Evolutionary conservation across 2,888 invertebrate species (phyloP), one percentile per base, ranked within the genome.

Genomic region (Chymomyza fuscimana): DNA sequence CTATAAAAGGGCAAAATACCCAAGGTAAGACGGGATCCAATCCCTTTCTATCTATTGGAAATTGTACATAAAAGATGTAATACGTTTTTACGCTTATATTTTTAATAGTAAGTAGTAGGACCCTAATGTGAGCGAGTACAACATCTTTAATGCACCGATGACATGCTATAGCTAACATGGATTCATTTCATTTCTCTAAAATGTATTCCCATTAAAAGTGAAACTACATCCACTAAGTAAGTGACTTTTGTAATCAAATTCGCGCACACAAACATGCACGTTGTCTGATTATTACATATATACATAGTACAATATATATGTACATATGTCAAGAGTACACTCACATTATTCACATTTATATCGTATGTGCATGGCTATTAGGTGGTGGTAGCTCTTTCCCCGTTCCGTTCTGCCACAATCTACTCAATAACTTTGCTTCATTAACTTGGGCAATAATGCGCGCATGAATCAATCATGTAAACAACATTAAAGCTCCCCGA

Each of bases 391-490:
- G 52, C 54, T 9, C 7, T 22, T 19, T 54, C 54, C 19, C 22
- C 32, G 32, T 19, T 10, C 46, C 65, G 25, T 46, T 40, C 6
- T 4, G 12, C 32, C 29, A 12, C 29, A 60, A 51, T 61, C 58
- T 32, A 58, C n/a, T 36, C 16, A 22, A 25, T 67, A 19, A 19
- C 52, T 64, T 67, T 67, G 66, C 74, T 72, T 73, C 70, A 81
- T 83, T 83, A 81, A 76, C 74, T 81, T 71, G 74, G 69, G 65
- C 66, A 67, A 76, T 12, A 72, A 69, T 52, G 71, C 74, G 56
- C 69, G 65, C 73, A 73, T 73, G 76, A 82, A 84, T 80, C 82
- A 89, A 81, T 86, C 89, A 84, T 84, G 84, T 74, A 77, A 79
- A 79, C 76, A 72, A 76, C 71, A 81, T 75, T 78, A 75, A 72